Conservation (phyloP, 2,113 vertebrate species). For the Amazona guildingii region DNA sequence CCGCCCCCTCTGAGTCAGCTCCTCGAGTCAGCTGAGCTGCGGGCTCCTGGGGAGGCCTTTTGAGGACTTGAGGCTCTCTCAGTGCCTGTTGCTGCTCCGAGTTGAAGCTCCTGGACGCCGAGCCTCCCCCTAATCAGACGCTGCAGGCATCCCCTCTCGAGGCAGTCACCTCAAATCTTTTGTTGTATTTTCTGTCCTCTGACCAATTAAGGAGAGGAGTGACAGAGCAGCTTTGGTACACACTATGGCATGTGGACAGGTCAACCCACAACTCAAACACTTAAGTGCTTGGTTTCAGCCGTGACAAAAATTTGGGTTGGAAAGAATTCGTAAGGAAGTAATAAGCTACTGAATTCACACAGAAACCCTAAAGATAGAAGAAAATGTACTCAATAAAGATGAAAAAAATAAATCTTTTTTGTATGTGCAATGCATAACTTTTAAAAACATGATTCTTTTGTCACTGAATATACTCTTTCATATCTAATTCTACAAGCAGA, state of each 20-base stretch:
- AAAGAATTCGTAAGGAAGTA: slow-evolving; percentile 37
- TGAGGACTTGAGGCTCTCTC: no score
- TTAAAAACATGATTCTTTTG: background rate
- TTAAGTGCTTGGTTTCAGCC: background rate
- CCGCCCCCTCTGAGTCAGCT: no score
- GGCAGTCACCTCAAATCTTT: background rate
- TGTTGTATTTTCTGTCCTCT: background rate
- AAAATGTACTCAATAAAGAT: background rate
- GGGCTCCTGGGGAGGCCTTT: no score
- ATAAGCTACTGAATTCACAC: slow-evolving; percentile 30
- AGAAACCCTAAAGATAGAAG: background rate
- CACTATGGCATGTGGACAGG: background rate
- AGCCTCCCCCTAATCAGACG: no score
- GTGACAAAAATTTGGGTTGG: slow-evolving; percentile 19
- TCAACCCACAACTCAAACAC: background rate
- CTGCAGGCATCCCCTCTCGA: no score
- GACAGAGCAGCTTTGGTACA: background rate
- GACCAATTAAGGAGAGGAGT: background rate
- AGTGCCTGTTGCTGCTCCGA: no score
- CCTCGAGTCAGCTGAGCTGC: no score
- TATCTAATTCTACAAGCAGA: background rate
- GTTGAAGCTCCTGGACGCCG: no score
- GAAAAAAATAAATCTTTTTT: background rate
- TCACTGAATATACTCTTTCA: background rate
- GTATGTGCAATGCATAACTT: background rate